phyloP scores from a whole-genome alignment of 2,113 vertebrate genomes.

The Bombycilla garrulus region DNA sequence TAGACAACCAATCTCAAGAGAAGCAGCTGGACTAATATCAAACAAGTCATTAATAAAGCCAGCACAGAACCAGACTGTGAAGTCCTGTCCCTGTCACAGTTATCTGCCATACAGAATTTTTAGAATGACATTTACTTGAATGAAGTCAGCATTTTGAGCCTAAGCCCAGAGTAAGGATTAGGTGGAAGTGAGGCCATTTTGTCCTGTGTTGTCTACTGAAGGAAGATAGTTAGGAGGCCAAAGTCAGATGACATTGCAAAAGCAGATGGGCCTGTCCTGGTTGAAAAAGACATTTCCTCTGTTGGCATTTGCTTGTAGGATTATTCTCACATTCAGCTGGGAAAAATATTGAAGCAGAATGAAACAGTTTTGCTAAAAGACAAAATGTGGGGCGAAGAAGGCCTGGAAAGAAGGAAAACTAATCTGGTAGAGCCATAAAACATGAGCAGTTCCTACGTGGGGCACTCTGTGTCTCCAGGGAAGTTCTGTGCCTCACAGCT shows the following conservation, averaged over 20 bases:
- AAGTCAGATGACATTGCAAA: conserved; percentile 9
- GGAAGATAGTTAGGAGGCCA: neutral
- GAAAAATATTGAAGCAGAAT: conserved; percentile 49
- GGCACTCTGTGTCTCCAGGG: neutral
- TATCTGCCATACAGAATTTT: neutral
- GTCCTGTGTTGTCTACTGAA: neutral
- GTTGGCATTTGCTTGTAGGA: neutral
- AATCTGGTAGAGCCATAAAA: neutral
- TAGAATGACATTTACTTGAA: neutral
- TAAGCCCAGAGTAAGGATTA: neutral
- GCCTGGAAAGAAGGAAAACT: neutral
- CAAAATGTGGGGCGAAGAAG: neutral
- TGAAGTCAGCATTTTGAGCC: neutral
- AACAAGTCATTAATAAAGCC: neutral
- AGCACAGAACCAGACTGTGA: neutral
- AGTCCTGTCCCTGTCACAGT: neutral
- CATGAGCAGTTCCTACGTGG: neutral
- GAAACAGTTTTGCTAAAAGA: conserved; percentile 56
- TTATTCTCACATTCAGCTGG: conserved; percentile 15
- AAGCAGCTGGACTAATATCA: neutral
- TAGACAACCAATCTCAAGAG: neutral
- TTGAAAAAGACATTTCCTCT: conserved; percentile 9
- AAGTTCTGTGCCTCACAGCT: neutral
- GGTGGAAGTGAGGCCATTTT: neutral
- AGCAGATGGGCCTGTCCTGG: neutral